phyloP scores from a whole-genome alignment of 2,888 invertebrate species.

The Blastobasis adustella region DNA sequence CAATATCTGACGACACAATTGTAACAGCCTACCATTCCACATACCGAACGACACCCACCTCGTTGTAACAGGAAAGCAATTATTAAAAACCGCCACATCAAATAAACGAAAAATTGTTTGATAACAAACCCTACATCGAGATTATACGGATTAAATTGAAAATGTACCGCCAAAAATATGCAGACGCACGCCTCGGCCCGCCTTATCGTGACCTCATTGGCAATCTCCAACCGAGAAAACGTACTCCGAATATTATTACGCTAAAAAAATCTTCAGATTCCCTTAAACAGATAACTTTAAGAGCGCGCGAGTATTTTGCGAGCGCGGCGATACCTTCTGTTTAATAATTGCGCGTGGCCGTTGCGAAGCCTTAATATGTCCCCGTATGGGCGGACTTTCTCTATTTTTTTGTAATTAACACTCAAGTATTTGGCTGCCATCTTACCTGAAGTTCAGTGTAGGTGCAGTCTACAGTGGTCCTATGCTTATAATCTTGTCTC shows the following conservation, averaged over 20 bases:
- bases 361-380: too few species aligned
- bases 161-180: constrained; percentile 44
- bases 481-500: too few species aligned
- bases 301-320: too few species aligned
- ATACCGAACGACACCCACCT: neutral
- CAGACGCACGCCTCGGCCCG: constrained; percentile 41
- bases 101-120: constrained; percentile 30
- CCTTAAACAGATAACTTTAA: constrained; percentile 3
- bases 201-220: constrained; percentile 42
- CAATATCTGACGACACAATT: too few species aligned
- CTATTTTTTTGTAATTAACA: too few species aligned
- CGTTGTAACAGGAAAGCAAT: neutral
- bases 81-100: constrained; percentile 18
- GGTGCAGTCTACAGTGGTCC: too few species aligned
- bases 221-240: constrained; percentile 29
- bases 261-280: constrained; percentile 19
- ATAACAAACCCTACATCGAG: constrained; percentile 32
- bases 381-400: too few species aligned
- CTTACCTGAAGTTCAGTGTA: too few species aligned
- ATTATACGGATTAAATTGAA: constrained; percentile 43
- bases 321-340: too few species aligned
- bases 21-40: too few species aligned
- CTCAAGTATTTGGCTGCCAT: too few species aligned
- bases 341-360: too few species aligned
- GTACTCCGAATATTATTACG: constrained; percentile 30